Base-by-base conservation (phyloP, 2,797 vertebrate species). In the Clarias fuscus region DNA sequence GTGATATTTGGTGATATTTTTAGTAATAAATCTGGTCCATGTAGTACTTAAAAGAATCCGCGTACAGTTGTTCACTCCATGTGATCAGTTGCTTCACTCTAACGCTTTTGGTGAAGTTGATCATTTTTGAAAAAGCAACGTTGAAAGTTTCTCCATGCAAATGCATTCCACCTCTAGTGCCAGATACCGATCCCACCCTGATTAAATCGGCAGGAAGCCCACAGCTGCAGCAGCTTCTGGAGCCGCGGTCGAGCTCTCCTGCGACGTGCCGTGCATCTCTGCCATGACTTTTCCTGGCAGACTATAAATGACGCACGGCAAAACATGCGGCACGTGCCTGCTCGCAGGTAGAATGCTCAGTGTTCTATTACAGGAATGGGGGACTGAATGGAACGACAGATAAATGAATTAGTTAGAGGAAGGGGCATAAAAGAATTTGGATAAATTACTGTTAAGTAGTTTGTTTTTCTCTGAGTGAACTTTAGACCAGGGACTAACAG, bases 241-340 rank as follows among this genome's bases (percentile, higher is more conserved):
- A 84, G 87, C 86, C 22, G 70, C 30, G 48, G 65, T 59, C 61
- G 53, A 87, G 82, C 79, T 92, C 88, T 93, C 91, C 88, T 77
- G 82, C 87, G 88, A 87, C 40, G 70, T 80, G 82, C 84, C 85
- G 78, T 85, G 82, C 75, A 87, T 89, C 92, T 91, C 90, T 91
- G 92, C 93, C 92, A 91, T 91, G 90, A 90, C 83, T 84, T 91
- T 90, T 88, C 91, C 89, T 89, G 90, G 90, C 91, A 89, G 86
- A 86, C 91, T 92, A 95, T 95, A 91, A 94, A 94, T 94, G 93
- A 95, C 93, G 92, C 90, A 93, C 90, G 85, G 92, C 91, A 91
- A 91, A 56, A 93, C 89, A 89, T 88, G 77, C 88, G 90, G 90
- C 92, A 92, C 91, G 59, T 67, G 40, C 43, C 73, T 33, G 79